A percentile compares a stretch with the other conserved stretches of the same genome.
These are phyloP conservation scores for Rhinoderma darwinii DNA, from an alignment of 2,113 vertebrate genomes.

Conservation along the genomic window DNA sequence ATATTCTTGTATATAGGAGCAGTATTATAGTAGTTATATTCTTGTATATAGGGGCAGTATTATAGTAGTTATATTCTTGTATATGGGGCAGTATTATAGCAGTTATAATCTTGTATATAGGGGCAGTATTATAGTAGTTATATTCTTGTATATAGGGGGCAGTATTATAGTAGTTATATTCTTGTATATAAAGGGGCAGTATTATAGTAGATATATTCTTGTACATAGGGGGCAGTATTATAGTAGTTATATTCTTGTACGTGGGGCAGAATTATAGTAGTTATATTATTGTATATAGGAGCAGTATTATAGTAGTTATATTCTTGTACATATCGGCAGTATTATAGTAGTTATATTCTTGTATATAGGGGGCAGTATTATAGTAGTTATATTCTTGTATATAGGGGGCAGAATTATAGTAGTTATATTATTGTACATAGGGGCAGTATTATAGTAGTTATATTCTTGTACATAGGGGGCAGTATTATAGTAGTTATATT, in stretches of 20 bases:
- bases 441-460: not conserved
- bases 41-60: not conserved
- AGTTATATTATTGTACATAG: not conserved
- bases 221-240: not conserved
- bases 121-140: slow-evolving; percentile 1
- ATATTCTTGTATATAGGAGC: not conserved
- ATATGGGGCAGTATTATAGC: not conserved
- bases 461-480: not conserved
- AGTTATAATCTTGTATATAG: not conserved
- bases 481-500: slow-evolving; percentile 9
- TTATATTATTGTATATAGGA: not conserved
- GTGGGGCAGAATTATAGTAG: not conserved
- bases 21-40: not conserved
- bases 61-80: not conserved
- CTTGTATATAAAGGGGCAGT: not conserved
- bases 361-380: not conserved
- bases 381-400: slow-evolving; percentile 1
- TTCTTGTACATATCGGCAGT: no score
- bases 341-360: not conserved
- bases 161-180: not conserved
- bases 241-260: slow-evolving; percentile 11
- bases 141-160: not conserved
- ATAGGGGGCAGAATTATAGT: not conserved
- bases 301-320: not conserved
- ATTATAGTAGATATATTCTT: not conserved